phyloP scores from a whole-genome alignment of 1,140 invertebrate species.

The Solenopsis fugax region DNA sequence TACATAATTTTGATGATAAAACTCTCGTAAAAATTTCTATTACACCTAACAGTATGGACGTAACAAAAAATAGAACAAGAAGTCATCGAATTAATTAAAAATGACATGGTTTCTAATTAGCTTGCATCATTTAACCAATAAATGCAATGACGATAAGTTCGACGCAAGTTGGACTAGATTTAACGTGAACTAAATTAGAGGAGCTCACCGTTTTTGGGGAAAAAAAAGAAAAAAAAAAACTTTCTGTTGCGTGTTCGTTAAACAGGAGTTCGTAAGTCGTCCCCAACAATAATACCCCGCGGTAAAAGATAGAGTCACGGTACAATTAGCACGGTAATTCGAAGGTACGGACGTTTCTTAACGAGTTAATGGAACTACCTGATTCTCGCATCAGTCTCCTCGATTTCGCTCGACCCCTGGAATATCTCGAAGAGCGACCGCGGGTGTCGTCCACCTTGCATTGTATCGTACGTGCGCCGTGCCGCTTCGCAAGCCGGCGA shows the following conservation, averaged over 20 bases:
- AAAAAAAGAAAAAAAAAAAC: background rate
- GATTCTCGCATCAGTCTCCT: background rate
- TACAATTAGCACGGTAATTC: conserved; percentile 32
- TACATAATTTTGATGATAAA: background rate
- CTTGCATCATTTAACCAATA: background rate
- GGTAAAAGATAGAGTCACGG: background rate
- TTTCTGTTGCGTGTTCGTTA: background rate
- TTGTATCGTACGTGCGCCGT: conserved; percentile 7
- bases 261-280: background rate
- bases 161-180: background rate
- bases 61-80: background rate
- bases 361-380: conserved; percentile 46
- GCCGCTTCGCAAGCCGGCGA: background rate
- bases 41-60: background rate
- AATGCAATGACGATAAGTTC: background rate
- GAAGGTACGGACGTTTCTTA: conserved; percentile 23
- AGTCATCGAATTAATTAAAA: background rate
- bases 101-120: background rate
- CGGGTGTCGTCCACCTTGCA: conserved; percentile 20
- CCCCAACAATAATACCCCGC: background rate
- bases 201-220: background rate
- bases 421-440: background rate
- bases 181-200: background rate
- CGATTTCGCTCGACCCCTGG: conserved; percentile 20
- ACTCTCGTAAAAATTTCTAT: background rate